These are phyloP conservation scores for Drosophila mojavensis DNA, from an alignment of 1,140 invertebrate species.

Conservation along the genomic window DNA sequence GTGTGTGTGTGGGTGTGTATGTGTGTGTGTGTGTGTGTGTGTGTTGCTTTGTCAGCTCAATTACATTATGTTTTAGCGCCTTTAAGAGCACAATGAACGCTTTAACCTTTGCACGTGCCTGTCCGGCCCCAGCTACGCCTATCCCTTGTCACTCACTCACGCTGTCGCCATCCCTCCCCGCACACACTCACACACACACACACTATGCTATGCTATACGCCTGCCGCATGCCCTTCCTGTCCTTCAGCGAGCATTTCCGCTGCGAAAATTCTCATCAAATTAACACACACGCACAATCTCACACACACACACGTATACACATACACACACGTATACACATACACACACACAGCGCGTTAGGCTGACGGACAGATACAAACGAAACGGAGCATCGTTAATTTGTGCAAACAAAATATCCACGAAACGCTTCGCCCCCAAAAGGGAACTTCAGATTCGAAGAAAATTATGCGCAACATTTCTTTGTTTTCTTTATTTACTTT, in stretches of 20 bases:
- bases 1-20: background rate
- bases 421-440: slow-evolving; percentile 29
- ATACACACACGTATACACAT: slow-evolving; percentile 7
- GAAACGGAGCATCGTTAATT: slow-evolving; percentile 74
- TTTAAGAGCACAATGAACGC: slow-evolving; percentile 61
- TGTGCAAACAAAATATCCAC: slow-evolving; percentile 69
- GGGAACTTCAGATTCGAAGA: slow-evolving; percentile 19
- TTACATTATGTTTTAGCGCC: slow-evolving; percentile 64
- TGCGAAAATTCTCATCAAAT: slow-evolving; percentile 78
- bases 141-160: background rate
- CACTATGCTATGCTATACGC: background rate
- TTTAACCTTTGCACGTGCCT: slow-evolving; percentile 77
- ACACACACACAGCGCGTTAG: slow-evolving; percentile 8
- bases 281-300: slow-evolving; percentile 57
- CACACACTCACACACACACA: too few species aligned
- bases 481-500: background rate
- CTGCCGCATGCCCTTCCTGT: slow-evolving; percentile 37
- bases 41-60: slow-evolving; percentile 60
- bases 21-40: background rate
- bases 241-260: slow-evolving; percentile 64
- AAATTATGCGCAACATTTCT: slow-evolving; percentile 35
- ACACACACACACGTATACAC: slow-evolving; percentile 16
- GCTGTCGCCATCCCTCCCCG: background rate
- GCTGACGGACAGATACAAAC: slow-evolving; percentile 8
- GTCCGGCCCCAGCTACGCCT: background rate